Evolutionary conservation across 1,140 invertebrate species (phyloP), one percentile per base, ranked within the genome.

Genomic region (Drosophila tropicalis): DNA sequence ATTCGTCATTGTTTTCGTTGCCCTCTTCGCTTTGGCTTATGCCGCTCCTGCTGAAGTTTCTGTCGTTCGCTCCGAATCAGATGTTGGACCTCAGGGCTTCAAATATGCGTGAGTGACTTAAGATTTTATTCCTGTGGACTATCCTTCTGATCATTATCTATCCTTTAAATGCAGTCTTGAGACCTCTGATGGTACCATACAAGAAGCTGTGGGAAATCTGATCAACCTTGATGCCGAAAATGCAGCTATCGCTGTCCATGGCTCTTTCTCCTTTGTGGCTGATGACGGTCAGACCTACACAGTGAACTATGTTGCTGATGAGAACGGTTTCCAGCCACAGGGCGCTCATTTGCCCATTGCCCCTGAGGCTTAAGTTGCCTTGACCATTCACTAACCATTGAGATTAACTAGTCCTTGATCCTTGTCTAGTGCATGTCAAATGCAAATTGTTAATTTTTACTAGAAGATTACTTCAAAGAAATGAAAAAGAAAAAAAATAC

Each of bases 251-350:
- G 25, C 15, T 15, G 76, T 79, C 2, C 25, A 44, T 0, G 81
- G 81, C 2, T 55, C 39, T 4, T 85, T 1, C 57, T 32, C 12
- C 0, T 74, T 4, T 10, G n/a, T 63, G 9, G 79, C 0, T 40
- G 51, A 60, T 12, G 62, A 85, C 67, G 81, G 81, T 25, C 1
- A 36, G 12, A 44, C 32, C 5, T 76, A 62, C 62, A 29, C 17
- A 0, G 70, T 81, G 10, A 68, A 0, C 47, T 85, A 85, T 34
- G 2, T 72, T 36, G 81, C 81, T 40, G 76, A 76, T 79, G 67
- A 82, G 90, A 95, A 95, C 72, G 96, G 96, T 39, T 96, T 95
- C 93, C 94, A 94, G 65, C 94, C 95, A 1, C 60, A 92, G 64
- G 94, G 94, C 15, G 94, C 92, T 36, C 94, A 95, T 90, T 78